A percentile compares a stretch with the other conserved stretches of the same genome.
Evolutionary conservation across 2,888 invertebrate genomes (phyloP).

Genomic region (Drosophila trichaetosa): DNA sequence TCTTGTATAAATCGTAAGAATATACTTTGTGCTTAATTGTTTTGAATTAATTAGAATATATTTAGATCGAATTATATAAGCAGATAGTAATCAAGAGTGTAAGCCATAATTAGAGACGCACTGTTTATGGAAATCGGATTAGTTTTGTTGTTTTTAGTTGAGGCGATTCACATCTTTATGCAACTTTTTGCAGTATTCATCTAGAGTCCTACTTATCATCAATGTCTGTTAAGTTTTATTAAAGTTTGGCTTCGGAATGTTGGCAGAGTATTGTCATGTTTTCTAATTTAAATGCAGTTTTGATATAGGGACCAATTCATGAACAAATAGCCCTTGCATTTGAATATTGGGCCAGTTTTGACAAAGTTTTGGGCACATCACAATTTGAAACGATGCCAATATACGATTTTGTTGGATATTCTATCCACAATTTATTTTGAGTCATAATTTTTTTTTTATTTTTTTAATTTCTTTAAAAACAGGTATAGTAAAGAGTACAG

Average conservation of each 20-base stretch:
- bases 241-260: neutral
- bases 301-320: neutral
- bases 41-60: neutral
- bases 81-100: neutral
- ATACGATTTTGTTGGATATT: neutral
- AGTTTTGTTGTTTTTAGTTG: neutral
- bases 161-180: neutral
- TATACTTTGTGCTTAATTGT: neutral
- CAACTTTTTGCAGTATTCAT: neutral
- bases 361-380: neutral
- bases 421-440: neutral
- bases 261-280: neutral
- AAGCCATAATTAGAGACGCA: neutral
- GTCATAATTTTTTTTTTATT: neutral
- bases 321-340: neutral
- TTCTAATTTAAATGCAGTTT: neutral
- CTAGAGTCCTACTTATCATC: neutral
- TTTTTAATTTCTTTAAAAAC: neutral
- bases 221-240: neutral
- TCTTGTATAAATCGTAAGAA: neutral
- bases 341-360: neutral
- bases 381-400: neutral
- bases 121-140: neutral
- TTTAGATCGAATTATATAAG: neutral
- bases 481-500: neutral